Base-by-base conservation (phyloP, 1,140 invertebrate genomes). In the Pseudomyrmex sp. region DNA sequence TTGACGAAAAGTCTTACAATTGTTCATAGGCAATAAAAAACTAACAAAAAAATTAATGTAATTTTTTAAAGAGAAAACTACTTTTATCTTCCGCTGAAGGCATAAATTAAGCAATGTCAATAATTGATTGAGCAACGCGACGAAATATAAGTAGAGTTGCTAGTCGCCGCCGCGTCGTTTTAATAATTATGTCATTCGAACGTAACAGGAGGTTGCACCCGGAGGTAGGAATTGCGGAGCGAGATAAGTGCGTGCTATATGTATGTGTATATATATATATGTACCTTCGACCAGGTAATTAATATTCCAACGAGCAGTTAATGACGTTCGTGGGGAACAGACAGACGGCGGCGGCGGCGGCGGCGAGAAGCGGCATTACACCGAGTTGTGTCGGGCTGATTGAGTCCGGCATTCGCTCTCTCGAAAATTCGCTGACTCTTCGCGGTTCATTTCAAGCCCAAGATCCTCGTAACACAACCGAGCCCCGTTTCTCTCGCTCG, bases 341-440 rank as follows among this genome's bases (percentile, higher is more conserved):
- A 61, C 44, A 26, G 61, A 35, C 63, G 52, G 50, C 62, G 23
- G 58, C 56, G 74, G 74, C 63, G 46, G 13, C 26, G 74, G 74
- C 63, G 46, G 13, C 26, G 63, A 46, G 5, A 35, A 35, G 35
- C 61, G 59, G 77, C 65, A 83, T 87, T 87, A 77, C 80, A 68
- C 44, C 73, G 84, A 50, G 4, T 50, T 35, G 35, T 35, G 35
- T 35, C 68, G 68, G 62, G 68, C 61, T 83, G 89, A 89, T 89
- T 76, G 89, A 84, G 80, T 70, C 58, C 84, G 68, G 56, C 79
- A 20, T 26, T 73, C 59, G 79, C 85, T 88, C 86, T 89, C 88
- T 88, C 80, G 82, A 89, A 91, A 89, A 89, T 90, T 82, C 84
- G 90, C 89, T 90, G 91, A 92, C 91, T 90, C 88, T 82, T 87